These are phyloP conservation scores for Camelus dromedarius DNA, from an alignment of 2,113 vertebrate genomes.

Conservation along the genomic window DNA sequence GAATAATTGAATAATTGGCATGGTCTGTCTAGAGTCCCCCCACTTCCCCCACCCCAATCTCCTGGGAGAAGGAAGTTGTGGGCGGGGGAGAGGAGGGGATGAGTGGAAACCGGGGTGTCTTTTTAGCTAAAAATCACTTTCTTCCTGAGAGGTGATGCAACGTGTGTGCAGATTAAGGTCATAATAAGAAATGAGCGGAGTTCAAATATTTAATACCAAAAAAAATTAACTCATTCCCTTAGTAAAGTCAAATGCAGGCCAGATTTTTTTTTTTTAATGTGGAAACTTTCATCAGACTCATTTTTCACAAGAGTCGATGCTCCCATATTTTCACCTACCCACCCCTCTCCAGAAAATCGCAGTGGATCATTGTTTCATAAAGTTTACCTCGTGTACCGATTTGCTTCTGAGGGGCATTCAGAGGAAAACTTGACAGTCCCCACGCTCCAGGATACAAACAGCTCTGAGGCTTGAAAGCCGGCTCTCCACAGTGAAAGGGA, in stretches of 20 bases:
- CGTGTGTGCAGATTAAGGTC: neutral
- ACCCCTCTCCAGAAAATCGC: neutral
- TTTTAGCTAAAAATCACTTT: conserved; percentile 46
- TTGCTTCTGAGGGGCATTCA: conserved; percentile 58
- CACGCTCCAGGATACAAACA: conserved; percentile 41
- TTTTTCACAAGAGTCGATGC: neutral
- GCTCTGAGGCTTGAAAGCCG: conserved; percentile 66
- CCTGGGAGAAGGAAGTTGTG: neutral
- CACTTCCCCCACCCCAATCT: neutral
- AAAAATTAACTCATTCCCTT: conserved; percentile 19
- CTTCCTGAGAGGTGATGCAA: conserved; percentile 55
- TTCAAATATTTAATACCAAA: neutral
- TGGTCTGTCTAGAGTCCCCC: neutral
- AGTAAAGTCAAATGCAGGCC: conserved; percentile 2
- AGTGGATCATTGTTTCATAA: conserved; percentile 52
- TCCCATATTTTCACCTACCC: neutral
- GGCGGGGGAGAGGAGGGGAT: fast-evolving
- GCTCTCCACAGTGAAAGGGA: conserved; percentile 53
- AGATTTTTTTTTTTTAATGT: neutral
- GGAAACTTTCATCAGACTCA: conserved; percentile 2
- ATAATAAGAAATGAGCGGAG: conserved; percentile 6
- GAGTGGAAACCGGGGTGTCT: neutral
- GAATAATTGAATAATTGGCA: conserved; percentile 16
- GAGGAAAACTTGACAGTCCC: conserved; percentile 81
- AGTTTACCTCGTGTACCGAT: conserved; percentile 52